Evolutionary conservation across 2,113 vertebrate genomes (phyloP), one percentile per base, ranked within the genome.

Genomic region (Platysteira castanea): DNA sequence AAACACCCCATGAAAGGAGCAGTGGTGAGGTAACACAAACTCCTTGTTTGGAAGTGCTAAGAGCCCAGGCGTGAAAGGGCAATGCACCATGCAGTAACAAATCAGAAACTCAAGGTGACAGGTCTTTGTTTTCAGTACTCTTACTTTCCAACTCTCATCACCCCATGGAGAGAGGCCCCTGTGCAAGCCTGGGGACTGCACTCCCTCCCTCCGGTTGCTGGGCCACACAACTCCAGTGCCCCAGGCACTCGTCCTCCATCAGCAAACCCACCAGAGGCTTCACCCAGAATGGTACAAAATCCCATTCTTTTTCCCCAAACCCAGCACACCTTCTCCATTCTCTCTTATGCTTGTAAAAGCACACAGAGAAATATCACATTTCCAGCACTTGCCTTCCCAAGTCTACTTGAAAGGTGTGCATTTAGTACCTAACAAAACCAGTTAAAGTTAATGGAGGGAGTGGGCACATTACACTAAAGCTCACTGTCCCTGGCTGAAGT

Each of bases 11-110:
- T 1, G 3, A 31, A 77, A 85, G 41, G 22, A 56, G 33, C 4
- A 4, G n/a, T 2, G 7, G 1, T 59, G 18, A 83, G 30, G 50
- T 49, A 90, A 92, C 14, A 61, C 0, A 74, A 86, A 78, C 3
- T 33, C 33, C 30, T 86, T 88, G 37, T 44, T 10, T 27, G 28
- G 57, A 12, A 83, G 44, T 0, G 0, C 1, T 39, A 70, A 86
- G 85, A 69, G 71, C 30, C 26, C 37, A 39, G 35, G n/a, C 8
- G 11, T 5, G 2, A 67, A 85, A 68, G 73, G 20, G 27, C 30
- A 85, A n/a, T 2, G 30, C 4, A 6, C 28, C 1, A 0, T 1
- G 0, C 2, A 5, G 54, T 19, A 74, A 44, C 61, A 70, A 42
- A 67, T 21, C 54, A 90, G 60, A 84, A 81, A 63, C n/a, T 61